Base-by-base conservation (phyloP, 2,888 invertebrate genomes). In the Cosmia trapezina region DNA sequence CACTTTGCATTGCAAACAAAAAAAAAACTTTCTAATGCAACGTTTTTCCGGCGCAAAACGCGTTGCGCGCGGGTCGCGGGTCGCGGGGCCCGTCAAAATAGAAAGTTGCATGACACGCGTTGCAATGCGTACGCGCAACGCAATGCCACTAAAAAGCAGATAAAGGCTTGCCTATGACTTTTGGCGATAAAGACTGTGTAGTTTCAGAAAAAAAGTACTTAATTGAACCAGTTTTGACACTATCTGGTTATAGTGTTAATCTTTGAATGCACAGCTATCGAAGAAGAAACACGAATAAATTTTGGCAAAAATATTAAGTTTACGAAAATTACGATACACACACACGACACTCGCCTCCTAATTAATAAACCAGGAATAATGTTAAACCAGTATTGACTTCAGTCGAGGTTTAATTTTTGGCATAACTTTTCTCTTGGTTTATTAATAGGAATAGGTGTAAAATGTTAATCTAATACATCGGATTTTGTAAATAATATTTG, bases 101-200 rank as follows among this genome's bases (percentile, higher is more conserved):
- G 95, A 95, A 95, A 95, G 95, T 93, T 93, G 94, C 93, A 94
- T 90, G 89, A 87, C 89, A 90, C 89, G 78, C 77, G 89, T 80
- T 92, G 93, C 93, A 94, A 86, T 90, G 91, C 91, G 90, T 90
- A 83, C 87, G 89, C 90, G 90, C 90, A 89, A 79, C 81, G 81
- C 61, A 74, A 59, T 73, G 53, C 60, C 45, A 41, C 47, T 37
- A 67, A 81, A 77, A 72, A 28, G 17, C 37, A 37, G 60, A 57
- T 22, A 53, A n/a, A 66, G 47, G 8, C 49, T 43, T 1, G 56
- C 9, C 41, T 63, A 28, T 53, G 33, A 43, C n/a, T 76, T 77
- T 66, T 53, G 17, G 7, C 4, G 14, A 56, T 47, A 49, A 43
- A 4, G 1, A 43, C 47, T 54, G 8, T 17, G 2, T 37, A 2